Evolutionary conservation across 2,113 vertebrate genomes (phyloP).

Genomic region (Myiopsitta monachus): DNA sequence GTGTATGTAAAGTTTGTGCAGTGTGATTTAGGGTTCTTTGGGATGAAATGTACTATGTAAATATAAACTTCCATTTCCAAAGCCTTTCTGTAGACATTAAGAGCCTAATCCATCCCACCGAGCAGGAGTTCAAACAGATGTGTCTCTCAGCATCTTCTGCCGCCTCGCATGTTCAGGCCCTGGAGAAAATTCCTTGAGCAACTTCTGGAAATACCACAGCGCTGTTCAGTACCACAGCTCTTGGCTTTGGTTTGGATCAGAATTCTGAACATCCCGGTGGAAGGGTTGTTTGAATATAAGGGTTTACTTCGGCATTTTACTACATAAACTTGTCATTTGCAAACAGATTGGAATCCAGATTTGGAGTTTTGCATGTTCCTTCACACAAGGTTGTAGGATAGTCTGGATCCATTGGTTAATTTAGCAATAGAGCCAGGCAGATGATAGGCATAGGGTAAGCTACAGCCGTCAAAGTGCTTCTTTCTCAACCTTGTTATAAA

Average conservation of each 20-base stretch:
- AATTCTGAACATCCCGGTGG: not conserved
- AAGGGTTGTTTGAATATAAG: not conserved
- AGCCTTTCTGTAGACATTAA: not conserved
- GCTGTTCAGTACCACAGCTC: not conserved
- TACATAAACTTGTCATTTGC: not conserved
- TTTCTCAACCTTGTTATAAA: not conserved
- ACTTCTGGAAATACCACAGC: not conserved
- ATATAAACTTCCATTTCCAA: not conserved
- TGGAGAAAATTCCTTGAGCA: not conserved
- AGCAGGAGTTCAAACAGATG: not conserved
- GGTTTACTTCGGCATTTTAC: not conserved
- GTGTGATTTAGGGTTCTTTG: constrained; percentile 36
- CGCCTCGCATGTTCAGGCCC: not conserved
- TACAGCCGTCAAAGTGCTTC: not conserved
- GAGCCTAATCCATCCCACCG: not conserved
- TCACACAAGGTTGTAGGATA: not conserved
- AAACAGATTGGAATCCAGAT: not conserved
- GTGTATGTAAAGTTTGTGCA: constrained; percentile 47
- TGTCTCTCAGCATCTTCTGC: not conserved
- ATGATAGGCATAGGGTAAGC: not conserved
- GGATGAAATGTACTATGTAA: constrained; percentile 34
- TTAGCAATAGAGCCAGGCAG: not conserved
- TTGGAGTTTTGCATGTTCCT: not conserved
- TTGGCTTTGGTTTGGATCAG: not conserved
- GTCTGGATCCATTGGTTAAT: not conserved